Percentiles rank a stretch among this genome's conserved stretches.
Evolutionary conservation across 53 echinoderm and acorn worm species (phyloP).

Genomic region (Stichopus horrens): DNA sequence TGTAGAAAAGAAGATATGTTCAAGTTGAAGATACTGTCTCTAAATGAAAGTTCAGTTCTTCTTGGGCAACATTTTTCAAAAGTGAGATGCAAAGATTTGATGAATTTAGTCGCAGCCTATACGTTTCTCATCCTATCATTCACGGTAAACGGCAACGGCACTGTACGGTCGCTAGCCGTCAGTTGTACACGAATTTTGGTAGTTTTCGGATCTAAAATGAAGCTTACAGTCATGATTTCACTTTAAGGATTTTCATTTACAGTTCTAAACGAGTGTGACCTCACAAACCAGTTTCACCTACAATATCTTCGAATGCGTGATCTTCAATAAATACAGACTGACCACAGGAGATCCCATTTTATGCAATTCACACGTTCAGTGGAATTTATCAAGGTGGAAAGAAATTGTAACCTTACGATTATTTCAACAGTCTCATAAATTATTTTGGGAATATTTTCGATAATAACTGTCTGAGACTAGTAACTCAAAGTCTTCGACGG

Average conservation of each 20-base stretch:
- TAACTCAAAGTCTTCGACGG: neutral
- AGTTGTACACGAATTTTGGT: too few relatives aligned
- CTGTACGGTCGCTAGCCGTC: too few relatives aligned
- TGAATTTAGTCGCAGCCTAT: too few relatives aligned
- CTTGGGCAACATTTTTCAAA: too few relatives aligned
- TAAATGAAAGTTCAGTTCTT: too few relatives aligned
- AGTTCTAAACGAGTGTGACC: neutral
- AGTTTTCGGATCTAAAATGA: too few relatives aligned
- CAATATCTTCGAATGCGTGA: constrained; percentile 10
- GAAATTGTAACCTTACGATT: constrained; percentile 29
- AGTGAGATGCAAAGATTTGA: too few relatives aligned
- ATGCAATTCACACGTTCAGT: constrained; percentile 24
- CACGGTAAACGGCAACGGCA: too few relatives aligned
- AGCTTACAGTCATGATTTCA: neutral
- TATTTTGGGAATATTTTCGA: constrained; percentile 12
- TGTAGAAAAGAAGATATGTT: too few relatives aligned
- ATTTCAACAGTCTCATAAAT: constrained; percentile 37
- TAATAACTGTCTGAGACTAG: neutral
- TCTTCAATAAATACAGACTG: neutral
- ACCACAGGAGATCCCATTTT: constrained; percentile 5
- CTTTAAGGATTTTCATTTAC: neutral
- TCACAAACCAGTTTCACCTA: neutral
- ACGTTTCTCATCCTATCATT: too few relatives aligned
- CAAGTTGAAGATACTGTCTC: too few relatives aligned
- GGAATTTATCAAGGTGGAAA: neutral